phyloP scores from a whole-genome alignment of 2,888 invertebrate species.

The Hydrotaea cyrtoneurina region DNA sequence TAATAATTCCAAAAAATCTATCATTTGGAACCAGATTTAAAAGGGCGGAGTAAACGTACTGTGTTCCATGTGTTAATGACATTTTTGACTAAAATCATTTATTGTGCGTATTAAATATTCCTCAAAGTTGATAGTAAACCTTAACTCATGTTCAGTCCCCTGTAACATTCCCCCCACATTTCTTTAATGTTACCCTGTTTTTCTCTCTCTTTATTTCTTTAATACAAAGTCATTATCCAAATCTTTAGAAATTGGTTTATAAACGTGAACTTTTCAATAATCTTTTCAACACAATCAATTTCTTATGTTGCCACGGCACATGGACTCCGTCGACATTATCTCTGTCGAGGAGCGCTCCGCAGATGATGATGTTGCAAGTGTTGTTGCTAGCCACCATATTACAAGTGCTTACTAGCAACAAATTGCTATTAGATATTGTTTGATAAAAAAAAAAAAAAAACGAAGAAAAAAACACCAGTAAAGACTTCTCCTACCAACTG shows the following conservation, averaged over 20 bases:
- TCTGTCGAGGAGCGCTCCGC: background rate
- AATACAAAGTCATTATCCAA: constrained; percentile 48
- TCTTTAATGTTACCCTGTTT: too few relatives aligned
- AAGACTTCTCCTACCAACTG: background rate
- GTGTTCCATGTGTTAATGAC: too few relatives aligned
- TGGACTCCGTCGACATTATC: background rate
- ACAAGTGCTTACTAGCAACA: constrained; percentile 3
- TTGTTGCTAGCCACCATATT: background rate
- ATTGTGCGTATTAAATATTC: too few relatives aligned
- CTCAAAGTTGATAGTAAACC: too few relatives aligned
- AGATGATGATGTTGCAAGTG: background rate
- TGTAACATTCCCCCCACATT: background rate
- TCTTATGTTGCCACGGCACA: constrained; percentile 6
- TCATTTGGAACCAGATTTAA: too few relatives aligned
- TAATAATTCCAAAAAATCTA: too few relatives aligned
- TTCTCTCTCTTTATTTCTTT: background rate
- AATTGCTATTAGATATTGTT: constrained; percentile 56
- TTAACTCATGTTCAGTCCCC: too few relatives aligned
- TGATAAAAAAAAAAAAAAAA: constrained; percentile 29
- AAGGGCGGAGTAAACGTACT: too few relatives aligned
- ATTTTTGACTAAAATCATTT: too few relatives aligned
- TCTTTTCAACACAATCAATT: constrained; percentile 65
- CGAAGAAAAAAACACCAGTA: constrained; percentile 31
- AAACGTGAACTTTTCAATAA: constrained; percentile 66
- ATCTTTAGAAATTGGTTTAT: constrained; percentile 60